These are phyloP conservation scores for Clanis bilineata DNA, from an alignment of 2,888 invertebrate species.

Conservation along the genomic window DNA sequence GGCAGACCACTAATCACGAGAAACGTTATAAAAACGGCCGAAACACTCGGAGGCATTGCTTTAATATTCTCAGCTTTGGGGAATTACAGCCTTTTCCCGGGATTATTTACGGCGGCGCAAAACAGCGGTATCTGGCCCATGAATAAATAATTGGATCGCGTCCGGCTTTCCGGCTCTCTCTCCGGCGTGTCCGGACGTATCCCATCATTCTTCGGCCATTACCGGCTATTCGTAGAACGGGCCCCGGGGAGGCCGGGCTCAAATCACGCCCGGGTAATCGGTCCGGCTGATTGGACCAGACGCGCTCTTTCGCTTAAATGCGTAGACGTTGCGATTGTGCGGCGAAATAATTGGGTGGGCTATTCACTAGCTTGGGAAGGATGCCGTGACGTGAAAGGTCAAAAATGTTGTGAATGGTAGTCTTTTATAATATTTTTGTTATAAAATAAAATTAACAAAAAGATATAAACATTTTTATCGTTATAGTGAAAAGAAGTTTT, in stretches of 20 bases:
- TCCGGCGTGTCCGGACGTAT: conserved; percentile 5
- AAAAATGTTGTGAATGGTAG: not conserved
- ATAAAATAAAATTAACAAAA: too few species aligned
- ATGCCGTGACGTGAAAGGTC: not conserved
- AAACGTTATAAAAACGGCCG: conserved; percentile 4
- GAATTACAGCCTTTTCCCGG: conserved; percentile 1
- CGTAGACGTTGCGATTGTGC: not conserved
- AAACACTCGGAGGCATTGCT: not conserved
- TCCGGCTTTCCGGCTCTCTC: conserved; percentile 10
- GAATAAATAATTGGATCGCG: conserved; percentile 18
- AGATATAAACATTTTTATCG: too few species aligned
- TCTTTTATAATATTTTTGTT: too few species aligned
- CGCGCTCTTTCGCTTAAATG: not conserved
- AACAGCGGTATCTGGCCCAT: conserved; percentile 8
- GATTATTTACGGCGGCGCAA: conserved; percentile 14
- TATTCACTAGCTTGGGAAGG: not conserved
- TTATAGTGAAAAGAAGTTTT: too few species aligned
- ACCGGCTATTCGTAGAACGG: conserved; percentile 16
- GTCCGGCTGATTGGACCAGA: conserved; percentile 7
- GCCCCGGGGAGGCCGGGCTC: conserved; percentile 9
- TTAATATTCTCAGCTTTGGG: not conserved
- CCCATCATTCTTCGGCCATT: conserved; percentile 15
- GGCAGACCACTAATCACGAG: not conserved
- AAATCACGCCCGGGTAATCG: conserved; percentile 8
- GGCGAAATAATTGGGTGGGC: not conserved